Percentiles rank a stretch among this genome's conserved stretches.
Conservation (phyloP, 2,888 invertebrate species). For the Drosophila cyrtoloma region DNA sequence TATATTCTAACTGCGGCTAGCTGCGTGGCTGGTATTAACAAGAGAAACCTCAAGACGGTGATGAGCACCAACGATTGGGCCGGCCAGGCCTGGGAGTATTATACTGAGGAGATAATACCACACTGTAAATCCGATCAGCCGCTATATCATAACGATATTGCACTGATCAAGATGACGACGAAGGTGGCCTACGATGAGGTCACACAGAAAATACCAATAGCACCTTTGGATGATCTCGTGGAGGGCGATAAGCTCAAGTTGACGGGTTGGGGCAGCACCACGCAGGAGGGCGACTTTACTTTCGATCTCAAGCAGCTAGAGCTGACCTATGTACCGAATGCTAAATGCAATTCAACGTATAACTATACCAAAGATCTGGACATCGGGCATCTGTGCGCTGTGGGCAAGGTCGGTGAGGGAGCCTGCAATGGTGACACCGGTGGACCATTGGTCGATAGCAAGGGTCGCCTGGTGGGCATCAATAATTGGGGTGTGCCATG, state of each 20-base stretch:
- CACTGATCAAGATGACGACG: slow-evolving; percentile 87
- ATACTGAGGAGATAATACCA: slow-evolving; percentile 67
- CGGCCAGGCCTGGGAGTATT: slow-evolving; percentile 67
- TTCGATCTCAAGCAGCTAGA: slow-evolving; percentile 87
- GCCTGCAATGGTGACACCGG: slow-evolving; percentile 84
- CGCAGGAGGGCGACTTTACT: slow-evolving; percentile 85
- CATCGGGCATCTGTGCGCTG: slow-evolving; percentile 87
- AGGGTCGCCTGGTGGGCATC: slow-evolving; percentile 81
- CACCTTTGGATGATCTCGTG: slow-evolving; percentile 86
- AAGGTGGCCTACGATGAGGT: slow-evolving; percentile 86
- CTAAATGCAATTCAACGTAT: slow-evolving; percentile 85
- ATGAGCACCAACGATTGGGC: slow-evolving; percentile 83
- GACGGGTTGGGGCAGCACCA: slow-evolving; percentile 88
- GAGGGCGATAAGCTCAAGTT: slow-evolving; percentile 86
- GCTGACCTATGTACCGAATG: slow-evolving; percentile 86
- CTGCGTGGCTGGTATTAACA: slow-evolving; percentile 78
- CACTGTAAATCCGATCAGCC: slow-evolving; percentile 83
- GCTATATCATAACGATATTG: slow-evolving; percentile 88
- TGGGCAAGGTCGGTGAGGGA: slow-evolving; percentile 86
- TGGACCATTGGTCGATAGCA: slow-evolving; percentile 78
- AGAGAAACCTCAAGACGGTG: slow-evolving; percentile 71
- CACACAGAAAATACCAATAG: slow-evolving; percentile 87
- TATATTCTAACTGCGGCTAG: slow-evolving; percentile 83
- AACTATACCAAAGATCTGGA: slow-evolving; percentile 85
- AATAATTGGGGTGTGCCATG: slow-evolving; percentile 84